A percentile compares a stretch with the other conserved stretches of the same genome.
These are phyloP conservation scores for Carollia perspicillata DNA, from an alignment of 2,113 vertebrate genomes.

Conservation along the genomic window DNA sequence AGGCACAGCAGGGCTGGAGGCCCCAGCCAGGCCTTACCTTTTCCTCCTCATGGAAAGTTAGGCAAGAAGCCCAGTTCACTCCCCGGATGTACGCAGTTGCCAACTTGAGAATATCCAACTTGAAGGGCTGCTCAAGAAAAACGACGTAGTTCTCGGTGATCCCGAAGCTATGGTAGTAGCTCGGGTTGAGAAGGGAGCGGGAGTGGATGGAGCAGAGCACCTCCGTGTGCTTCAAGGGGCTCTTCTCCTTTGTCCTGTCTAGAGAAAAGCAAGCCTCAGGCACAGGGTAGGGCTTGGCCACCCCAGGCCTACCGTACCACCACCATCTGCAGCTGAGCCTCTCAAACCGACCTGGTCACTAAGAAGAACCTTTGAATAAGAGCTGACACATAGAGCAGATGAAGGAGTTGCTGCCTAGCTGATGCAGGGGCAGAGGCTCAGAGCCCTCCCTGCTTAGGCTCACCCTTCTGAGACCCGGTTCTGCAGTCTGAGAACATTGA, in stretches of 20 bases:
- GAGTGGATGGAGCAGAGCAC: conserved; percentile 88
- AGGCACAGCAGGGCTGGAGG: background rate
- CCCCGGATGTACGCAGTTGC: conserved; percentile 91
- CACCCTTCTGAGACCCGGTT: accelerated
- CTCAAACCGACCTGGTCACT: accelerated
- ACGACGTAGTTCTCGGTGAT: conserved; percentile 91
- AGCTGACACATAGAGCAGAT: accelerated
- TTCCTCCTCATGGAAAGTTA: conserved; percentile 86
- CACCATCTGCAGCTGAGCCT: background rate
- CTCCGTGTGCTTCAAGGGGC: conserved; percentile 82
- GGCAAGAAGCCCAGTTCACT: conserved; percentile 91
- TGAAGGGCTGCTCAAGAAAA: conserved; percentile 94
- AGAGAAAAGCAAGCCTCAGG: conserved; percentile 20
- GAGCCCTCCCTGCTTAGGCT: background rate
- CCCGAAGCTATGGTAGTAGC: conserved; percentile 97
- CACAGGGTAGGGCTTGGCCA: background rate
- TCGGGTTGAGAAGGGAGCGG: conserved; percentile 87
- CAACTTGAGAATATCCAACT: conserved; percentile 89
- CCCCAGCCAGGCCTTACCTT: conserved; percentile 77
- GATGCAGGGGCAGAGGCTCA: accelerated
- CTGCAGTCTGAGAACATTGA: background rate
- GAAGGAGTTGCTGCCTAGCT: background rate
- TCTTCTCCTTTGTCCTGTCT: conserved; percentile 70
- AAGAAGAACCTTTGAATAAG: background rate
- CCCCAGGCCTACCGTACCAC: background rate